phyloP scores from a whole-genome alignment of 92 coral and sea anemone species.

The Porites rus region DNA sequence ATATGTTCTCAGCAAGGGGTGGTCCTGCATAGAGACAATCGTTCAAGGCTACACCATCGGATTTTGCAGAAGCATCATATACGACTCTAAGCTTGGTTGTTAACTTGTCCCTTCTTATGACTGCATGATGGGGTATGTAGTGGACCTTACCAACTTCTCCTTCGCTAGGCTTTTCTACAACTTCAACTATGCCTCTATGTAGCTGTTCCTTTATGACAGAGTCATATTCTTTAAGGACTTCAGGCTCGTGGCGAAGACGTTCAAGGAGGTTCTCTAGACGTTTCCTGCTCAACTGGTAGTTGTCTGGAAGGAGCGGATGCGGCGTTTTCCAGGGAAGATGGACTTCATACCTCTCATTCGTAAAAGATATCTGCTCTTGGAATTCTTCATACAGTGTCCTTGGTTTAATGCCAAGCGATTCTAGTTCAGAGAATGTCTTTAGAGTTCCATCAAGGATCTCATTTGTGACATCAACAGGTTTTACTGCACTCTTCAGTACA shows the following conservation, averaged over 20 bases:
- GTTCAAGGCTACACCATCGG: too few species aligned
- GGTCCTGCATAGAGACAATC: conserved; percentile 23
- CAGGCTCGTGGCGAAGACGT: too few species aligned
- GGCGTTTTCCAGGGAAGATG: conserved; percentile 64
- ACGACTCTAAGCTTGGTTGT: too few species aligned
- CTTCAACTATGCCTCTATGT: conserved; percentile 13
- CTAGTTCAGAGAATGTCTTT: too few species aligned
- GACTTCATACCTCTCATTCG: conserved; percentile 62
- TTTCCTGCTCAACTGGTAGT: too few species aligned
- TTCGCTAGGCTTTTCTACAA: conserved; percentile 31
- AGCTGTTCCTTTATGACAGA: conserved; percentile 14
- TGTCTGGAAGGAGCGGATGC: conserved; percentile 57
- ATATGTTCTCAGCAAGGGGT: conserved; percentile 55
- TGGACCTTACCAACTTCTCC: conserved; percentile 34
- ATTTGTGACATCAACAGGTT: too few species aligned
- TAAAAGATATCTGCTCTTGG: conserved; percentile 11
- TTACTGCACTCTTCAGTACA: conserved; percentile 29
- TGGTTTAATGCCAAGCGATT: too few species aligned
- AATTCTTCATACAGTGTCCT: conserved; percentile 8
- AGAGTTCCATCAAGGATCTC: too few species aligned
- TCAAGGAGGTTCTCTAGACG: too few species aligned
- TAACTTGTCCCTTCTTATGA: too few species aligned
- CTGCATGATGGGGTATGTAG: too few species aligned
- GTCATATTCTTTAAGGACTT: background rate
- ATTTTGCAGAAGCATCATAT: too few species aligned